Percentiles rank a stretch among this genome's conserved stretches.
These are phyloP conservation scores for Ophonus ardosiacus DNA, from an alignment of 2,888 invertebrate species.

Conservation along the genomic window DNA sequence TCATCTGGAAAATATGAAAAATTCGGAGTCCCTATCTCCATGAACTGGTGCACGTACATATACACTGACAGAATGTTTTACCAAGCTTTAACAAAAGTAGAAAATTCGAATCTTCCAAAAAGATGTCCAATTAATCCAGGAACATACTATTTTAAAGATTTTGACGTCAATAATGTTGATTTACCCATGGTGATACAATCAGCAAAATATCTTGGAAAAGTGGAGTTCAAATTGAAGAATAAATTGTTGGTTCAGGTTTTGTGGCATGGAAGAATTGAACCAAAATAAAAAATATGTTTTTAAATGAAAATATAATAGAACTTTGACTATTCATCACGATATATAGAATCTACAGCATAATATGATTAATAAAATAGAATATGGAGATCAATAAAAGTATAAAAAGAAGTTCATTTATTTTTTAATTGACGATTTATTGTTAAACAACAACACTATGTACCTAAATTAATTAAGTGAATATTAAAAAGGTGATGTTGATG, in stretches of 20 bases:
- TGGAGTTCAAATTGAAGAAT: not conserved
- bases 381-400: too few species aligned
- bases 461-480: too few species aligned
- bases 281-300: not conserved
- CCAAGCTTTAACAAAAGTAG: not conserved
- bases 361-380: too few species aligned
- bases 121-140: constrained; percentile 17
- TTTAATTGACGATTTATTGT: too few species aligned
- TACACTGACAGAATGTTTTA: constrained; percentile 22
- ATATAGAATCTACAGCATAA: too few species aligned
- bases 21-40: not conserved
- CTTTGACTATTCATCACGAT: too few species aligned
- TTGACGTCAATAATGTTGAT: constrained; percentile 34
- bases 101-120: not conserved
- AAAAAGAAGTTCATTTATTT: too few species aligned
- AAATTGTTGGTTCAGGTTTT: not conserved
- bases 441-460: too few species aligned
- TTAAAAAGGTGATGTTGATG: too few species aligned
- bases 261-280: constrained; percentile 26
- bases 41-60: not conserved
- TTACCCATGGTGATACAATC: constrained; percentile 33
- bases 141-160: constrained; percentile 19
- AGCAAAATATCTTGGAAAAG: constrained; percentile 2
- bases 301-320: too few species aligned
- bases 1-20: constrained; percentile 1